A percentile compares a stretch with the other conserved stretches of the same genome.
Conservation (phyloP, 2,888 invertebrate genomes). For the Fabriciana adippe region DNA sequence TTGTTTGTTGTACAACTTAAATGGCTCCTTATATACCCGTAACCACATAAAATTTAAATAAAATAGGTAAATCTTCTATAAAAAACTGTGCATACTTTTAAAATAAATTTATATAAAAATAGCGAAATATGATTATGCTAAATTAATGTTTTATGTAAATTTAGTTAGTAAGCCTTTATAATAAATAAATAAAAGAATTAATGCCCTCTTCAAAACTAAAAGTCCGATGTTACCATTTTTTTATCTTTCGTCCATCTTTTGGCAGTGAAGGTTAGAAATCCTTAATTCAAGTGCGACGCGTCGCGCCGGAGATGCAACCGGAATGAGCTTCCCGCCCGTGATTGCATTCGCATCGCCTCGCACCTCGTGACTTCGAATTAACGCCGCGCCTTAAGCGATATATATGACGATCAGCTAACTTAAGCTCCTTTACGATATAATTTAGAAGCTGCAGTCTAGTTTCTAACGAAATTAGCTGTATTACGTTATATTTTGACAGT, state of each 20-base stretch:
- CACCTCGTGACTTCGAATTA: constrained; percentile 66
- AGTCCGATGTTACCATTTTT: not conserved
- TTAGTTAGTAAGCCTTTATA: too few species aligned
- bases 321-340: constrained; percentile 76
- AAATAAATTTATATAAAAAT: too few species aligned
- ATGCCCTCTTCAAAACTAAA: not conserved
- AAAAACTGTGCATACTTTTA: too few species aligned
- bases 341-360: constrained; percentile 68
- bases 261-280: constrained; percentile 54
- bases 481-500: too few species aligned
- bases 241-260: constrained; percentile 1
- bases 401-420: constrained; percentile 6
- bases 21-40: too few species aligned
- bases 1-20: too few species aligned
- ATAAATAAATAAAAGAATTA: too few species aligned
- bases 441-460: not conserved
- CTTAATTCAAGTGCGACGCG: constrained; percentile 69
- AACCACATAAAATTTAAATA: too few species aligned
- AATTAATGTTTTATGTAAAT: too few species aligned
- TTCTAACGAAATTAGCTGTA: too few species aligned
- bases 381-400: constrained; percentile 44
- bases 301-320: constrained; percentile 71
- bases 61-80: too few species aligned
- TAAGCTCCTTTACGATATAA: not conserved
- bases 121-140: too few species aligned